Conservation (phyloP, 1,140 invertebrate genomes). For the Streblospio benedicti region DNA sequence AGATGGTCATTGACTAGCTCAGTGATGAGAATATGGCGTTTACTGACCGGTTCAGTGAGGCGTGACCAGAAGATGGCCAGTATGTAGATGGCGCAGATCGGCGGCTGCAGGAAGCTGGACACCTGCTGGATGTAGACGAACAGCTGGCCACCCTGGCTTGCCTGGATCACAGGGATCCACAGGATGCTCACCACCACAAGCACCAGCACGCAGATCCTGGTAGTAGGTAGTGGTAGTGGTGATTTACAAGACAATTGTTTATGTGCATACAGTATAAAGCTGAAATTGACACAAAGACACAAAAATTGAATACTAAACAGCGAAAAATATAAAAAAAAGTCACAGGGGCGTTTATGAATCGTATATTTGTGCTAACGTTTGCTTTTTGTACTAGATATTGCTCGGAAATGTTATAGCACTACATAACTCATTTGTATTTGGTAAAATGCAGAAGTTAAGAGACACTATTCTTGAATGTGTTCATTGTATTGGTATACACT, state of each 20-base stretch:
- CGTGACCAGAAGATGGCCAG: slow-evolving; percentile 52
- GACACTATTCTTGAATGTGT: too few species aligned
- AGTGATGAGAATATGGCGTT: background rate
- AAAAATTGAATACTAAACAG: too few species aligned
- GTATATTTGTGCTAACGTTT: too few species aligned
- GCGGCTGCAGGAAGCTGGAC: slow-evolving; percentile 53
- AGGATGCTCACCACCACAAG: slow-evolving; percentile 48
- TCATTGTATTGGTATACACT: too few species aligned
- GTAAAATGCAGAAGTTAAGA: too few species aligned
- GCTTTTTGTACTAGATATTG: too few species aligned
- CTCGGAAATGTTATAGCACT: too few species aligned
- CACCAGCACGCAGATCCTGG: slow-evolving; percentile 46
- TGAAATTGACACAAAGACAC: too few species aligned
- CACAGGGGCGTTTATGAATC: too few species aligned
- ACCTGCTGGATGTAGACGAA: slow-evolving; percentile 56
- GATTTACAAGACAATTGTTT: slow-evolving; percentile 16
- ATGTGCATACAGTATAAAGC: too few species aligned
- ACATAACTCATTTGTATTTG: too few species aligned
- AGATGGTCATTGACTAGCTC: background rate
- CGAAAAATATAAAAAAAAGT: too few species aligned
- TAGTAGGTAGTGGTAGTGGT: slow-evolving; percentile 18
- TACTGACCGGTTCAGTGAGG: slow-evolving; percentile 50
- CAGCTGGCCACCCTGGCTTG: slow-evolving; percentile 50
- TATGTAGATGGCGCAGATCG: slow-evolving; percentile 53
- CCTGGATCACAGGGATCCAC: slow-evolving; percentile 53